These are phyloP conservation scores for Drosophila kurseongensis DNA, from an alignment of 1,140 invertebrate species.

Conservation along the genomic window DNA sequence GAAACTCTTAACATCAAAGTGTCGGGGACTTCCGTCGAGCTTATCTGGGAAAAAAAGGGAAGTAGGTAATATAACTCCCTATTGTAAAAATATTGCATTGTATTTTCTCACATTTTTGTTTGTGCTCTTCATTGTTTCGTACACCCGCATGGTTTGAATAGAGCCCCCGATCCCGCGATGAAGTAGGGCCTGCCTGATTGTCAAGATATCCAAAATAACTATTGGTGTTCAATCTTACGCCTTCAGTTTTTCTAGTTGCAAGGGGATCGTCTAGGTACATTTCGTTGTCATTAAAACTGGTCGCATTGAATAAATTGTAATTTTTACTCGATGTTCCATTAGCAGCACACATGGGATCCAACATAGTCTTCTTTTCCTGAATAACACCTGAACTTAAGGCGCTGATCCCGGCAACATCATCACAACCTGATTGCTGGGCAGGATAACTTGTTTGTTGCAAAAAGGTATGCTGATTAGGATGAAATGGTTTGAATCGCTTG, in stretches of 20 bases:
- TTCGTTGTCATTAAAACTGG: neutral
- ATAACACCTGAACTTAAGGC: slow-evolving; percentile 11
- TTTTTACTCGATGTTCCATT: neutral
- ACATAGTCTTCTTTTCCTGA: slow-evolving; percentile 30
- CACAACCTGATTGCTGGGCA: slow-evolving; percentile 17
- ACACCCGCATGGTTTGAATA: neutral
- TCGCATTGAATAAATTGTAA: slow-evolving; percentile 7
- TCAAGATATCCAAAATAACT: slow-evolving; percentile 9
- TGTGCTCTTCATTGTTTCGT: neutral
- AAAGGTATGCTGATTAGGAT: slow-evolving; percentile 33
- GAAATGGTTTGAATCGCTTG: slow-evolving; percentile 55
- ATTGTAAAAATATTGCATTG: too few species aligned
- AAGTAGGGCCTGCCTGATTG: slow-evolving; percentile 4
- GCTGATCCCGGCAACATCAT: neutral
- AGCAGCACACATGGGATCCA: neutral
- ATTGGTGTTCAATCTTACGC: slow-evolving; percentile 14
- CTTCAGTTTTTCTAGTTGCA: neutral
- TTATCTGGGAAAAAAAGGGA: slow-evolving; percentile 28
- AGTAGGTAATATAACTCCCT: neutral
- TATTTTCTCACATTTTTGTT: slow-evolving; percentile 5
- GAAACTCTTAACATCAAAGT: slow-evolving; percentile 1
- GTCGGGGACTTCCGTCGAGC: slow-evolving; percentile 34
- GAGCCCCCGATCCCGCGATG: neutral
- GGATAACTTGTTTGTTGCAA: slow-evolving; percentile 31
- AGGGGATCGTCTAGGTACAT: neutral